phyloP scores from a whole-genome alignment of 2,888 invertebrate species.

The Podabrus alpinus region DNA sequence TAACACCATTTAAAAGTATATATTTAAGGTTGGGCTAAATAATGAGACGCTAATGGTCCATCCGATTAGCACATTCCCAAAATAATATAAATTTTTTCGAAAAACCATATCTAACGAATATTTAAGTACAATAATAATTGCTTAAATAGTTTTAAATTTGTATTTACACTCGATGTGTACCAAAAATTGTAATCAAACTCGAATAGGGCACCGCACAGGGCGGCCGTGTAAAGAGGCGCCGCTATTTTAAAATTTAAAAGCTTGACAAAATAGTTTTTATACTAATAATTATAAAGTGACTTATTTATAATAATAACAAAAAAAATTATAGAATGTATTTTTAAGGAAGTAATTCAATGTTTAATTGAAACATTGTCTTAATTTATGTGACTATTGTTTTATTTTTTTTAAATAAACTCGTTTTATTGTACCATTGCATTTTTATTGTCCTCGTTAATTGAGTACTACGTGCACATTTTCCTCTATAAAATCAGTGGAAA shows the following conservation, averaged over 20 bases:
- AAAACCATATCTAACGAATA: background rate
- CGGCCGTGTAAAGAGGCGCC: background rate
- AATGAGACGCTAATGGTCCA: background rate
- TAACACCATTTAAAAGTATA: background rate
- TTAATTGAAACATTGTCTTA: background rate
- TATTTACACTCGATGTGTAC: background rate
- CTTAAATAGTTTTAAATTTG: background rate
- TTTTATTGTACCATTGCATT: background rate
- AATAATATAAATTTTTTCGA: background rate
- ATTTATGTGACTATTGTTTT: background rate
- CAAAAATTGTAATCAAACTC: background rate
- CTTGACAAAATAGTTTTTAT: conserved; percentile 2
- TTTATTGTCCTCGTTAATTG: background rate
- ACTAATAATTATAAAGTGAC: background rate
- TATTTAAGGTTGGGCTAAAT: background rate
- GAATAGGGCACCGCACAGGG: background rate
- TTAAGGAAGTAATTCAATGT: background rate
- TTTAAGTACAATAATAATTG: background rate
- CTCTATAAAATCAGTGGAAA: background rate
- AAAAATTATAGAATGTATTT: background rate
- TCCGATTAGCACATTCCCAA: background rate
- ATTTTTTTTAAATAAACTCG: background rate
- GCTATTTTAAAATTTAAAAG: background rate
- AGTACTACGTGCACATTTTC: background rate
- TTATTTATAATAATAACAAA: background rate